phyloP scores from a whole-genome alignment of 2,888 invertebrate species.

The Rotaria magnacalcarata region DNA sequence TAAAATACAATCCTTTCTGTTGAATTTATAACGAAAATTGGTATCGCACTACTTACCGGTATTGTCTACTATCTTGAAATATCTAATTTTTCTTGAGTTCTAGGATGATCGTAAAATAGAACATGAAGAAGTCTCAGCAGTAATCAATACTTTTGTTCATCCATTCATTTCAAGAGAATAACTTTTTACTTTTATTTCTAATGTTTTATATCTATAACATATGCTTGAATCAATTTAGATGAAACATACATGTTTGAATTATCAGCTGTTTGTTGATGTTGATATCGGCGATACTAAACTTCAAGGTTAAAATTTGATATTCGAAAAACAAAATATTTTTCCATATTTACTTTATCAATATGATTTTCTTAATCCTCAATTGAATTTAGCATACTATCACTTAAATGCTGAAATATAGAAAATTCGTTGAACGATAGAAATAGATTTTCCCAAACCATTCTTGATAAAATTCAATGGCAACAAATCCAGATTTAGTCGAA shows the following conservation, averaged over 20 bases:
- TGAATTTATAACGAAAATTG: no score
- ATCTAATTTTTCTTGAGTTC: no score
- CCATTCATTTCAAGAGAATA: no score
- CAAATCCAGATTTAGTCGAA: slow-evolving; percentile 16
- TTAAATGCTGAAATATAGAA: slow-evolving; percentile 55
- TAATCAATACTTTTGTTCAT: no score
- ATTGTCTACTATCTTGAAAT: no score
- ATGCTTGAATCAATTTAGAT: no score
- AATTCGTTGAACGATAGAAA: neutral
- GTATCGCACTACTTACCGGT: no score
- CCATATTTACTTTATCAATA: slow-evolving; percentile 36
- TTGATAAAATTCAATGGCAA: slow-evolving; percentile 44
- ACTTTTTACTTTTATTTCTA: no score
- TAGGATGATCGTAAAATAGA: no score
- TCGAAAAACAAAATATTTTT: neutral
- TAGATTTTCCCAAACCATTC: slow-evolving; percentile 39
- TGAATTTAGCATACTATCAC: slow-evolving; percentile 99
- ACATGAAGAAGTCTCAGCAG: no score
- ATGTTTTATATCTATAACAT: no score
- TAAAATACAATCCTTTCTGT: no score
- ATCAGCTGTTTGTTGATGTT: slow-evolving; percentile 89
- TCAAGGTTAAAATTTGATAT: neutral
- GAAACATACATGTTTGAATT: slow-evolving; percentile 85
- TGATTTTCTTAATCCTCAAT: slow-evolving; percentile 83
- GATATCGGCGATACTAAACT: slow-evolving; percentile 81